Evolutionary conservation across 2,113 vertebrate genomes (phyloP), one percentile per base, ranked within the genome.

Genomic region (Forbesichthys papilliferus): DNA sequence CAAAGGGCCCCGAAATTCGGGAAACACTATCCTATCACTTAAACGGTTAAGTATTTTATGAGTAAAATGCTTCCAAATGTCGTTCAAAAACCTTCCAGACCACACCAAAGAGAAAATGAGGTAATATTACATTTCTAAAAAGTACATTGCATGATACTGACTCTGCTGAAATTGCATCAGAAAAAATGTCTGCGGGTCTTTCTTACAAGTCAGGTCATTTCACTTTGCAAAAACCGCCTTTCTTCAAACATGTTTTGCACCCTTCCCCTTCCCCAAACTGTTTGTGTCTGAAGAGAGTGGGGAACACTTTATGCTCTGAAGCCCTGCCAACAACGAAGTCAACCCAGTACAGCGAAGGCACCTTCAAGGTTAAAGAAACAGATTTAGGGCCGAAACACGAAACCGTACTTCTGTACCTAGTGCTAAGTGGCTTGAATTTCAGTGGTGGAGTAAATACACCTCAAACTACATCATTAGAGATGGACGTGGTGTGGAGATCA

Each of bases 41-140:
- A 94, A 96, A 96, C 87, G 94, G 93, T 94, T 96, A 96, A 96
- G 93, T 92, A 94, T 93, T 96, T 95, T 94, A 95, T 93, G 92
- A 95, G 94, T 92, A 97, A 98, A 98, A 96, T 88, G 94, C 92
- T 96, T 98, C 95, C 95, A 97, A 98, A 96, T 98, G 95, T 96
- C 95, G 93, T 90, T 90, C 90, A 75, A 91, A 95, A 94, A 89
- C 92, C 89, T 93, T 95, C 95, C 94, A 95, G 96, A 96, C 94
- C 93, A 90, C 95, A 96, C 95, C 93, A 96, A 96, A 97, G 93
- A 93, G 81, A 92, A 90, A 92, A 94, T 96, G 94, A 93, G 89
- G 90, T 95, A 95, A 95, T 95, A 96, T 97, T 95, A 94, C 93
- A 89, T 95, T 96, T 96, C 95, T 85, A 82, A 79, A 54, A 91